These are phyloP conservation scores for Poecile atricapillus DNA, from an alignment of 2,113 vertebrate genomes.

Conservation along the genomic window DNA sequence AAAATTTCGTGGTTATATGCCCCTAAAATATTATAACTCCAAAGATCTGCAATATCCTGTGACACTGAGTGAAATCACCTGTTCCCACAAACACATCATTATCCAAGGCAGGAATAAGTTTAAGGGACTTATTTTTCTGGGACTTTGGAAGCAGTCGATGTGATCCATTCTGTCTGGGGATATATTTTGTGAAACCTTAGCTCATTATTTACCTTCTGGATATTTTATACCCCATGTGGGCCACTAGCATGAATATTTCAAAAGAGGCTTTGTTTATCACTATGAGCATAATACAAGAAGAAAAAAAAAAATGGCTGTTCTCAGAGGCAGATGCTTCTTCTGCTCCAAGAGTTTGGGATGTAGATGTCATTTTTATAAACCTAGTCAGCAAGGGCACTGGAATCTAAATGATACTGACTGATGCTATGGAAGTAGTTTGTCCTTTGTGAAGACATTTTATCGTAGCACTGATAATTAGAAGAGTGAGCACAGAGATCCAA, in stretches of 20 bases:
- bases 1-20: neutral
- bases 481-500: neutral
- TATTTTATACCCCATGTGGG: constrained; percentile 3
- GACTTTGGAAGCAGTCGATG: neutral
- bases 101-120: neutral
- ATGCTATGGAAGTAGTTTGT: neutral
- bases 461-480: neutral
- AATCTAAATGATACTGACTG: constrained; percentile 1
- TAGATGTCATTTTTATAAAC: constrained; percentile 16
- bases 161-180: neutral
- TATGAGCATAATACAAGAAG: neutral
- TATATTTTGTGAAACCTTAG: neutral
- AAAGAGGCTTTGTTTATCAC: neutral
- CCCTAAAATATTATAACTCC: neutral
- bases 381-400: neutral
- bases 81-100: neutral
- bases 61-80: neutral
- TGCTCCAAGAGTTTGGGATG: neutral
- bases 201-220: constrained; percentile 24
- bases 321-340: neutral
- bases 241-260: constrained; percentile 14
- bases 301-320: neutral
- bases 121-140: neutral
- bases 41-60: neutral
- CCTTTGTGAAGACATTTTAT: constrained; percentile 3